Conservation (phyloP, 2,888 invertebrate genomes). For the Dorcus hopei region DNA sequence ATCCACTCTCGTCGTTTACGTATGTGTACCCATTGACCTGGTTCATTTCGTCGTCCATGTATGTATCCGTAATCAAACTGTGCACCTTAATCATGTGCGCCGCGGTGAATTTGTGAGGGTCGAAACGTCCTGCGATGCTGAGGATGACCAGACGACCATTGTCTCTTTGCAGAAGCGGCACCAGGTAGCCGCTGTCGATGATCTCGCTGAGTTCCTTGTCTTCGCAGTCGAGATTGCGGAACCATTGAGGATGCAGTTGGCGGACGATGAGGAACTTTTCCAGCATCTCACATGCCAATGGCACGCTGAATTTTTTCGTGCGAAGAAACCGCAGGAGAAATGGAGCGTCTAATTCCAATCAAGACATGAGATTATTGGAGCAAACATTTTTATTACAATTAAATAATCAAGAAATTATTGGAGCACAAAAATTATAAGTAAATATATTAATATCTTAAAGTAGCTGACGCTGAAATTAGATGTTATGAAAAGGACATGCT, state of each 20-base stretch:
- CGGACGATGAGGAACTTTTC: conserved; percentile 83
- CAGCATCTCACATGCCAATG: conserved; percentile 81
- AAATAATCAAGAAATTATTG: not conserved
- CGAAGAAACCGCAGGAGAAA: conserved; percentile 82
- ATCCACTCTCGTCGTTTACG: conserved; percentile 77
- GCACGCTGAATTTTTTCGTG: conserved; percentile 84
- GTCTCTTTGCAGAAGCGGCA: conserved; percentile 73
- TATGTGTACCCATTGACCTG: conserved; percentile 83
- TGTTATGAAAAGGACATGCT: no score
- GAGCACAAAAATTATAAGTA: not conserved
- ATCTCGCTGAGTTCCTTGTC: conserved; percentile 78
- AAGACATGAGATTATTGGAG: no score
- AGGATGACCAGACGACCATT: conserved; percentile 76
- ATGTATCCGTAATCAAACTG: conserved; percentile 77
- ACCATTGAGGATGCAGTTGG: conserved; percentile 84
- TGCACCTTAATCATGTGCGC: conserved; percentile 83
- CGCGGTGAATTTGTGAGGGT: conserved; percentile 58
- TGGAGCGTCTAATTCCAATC: conserved; percentile 57
- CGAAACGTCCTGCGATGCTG: conserved; percentile 68
- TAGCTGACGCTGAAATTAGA: no score
- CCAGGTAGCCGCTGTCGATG: conserved; percentile 74
- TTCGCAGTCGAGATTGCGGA: conserved; percentile 73
- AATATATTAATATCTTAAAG: no score
- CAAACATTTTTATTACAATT: no score
- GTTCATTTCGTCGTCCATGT: conserved; percentile 81